Percentiles rank a stretch among this genome's conserved stretches.
phyloP scores from a whole-genome alignment of 2,888 invertebrate genomes.

The Macaria liturata region DNA sequence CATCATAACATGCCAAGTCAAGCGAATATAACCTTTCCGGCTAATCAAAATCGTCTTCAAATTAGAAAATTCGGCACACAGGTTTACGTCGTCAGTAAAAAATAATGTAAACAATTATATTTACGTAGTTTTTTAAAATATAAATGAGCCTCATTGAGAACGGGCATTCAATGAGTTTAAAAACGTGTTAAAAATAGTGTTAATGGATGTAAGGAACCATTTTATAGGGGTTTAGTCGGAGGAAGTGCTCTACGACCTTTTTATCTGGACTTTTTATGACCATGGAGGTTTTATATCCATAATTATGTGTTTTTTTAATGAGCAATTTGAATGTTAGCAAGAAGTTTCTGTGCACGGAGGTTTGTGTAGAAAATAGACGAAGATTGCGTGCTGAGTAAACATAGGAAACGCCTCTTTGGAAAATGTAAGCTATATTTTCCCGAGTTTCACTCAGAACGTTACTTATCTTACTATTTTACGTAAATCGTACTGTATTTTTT shows the following conservation, averaged over 20 bases:
- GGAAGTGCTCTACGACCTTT: conserved; percentile 76
- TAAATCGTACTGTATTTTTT: too few species aligned
- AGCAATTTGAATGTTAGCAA: conserved; percentile 59
- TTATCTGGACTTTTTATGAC: conserved; percentile 74
- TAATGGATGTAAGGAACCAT: conserved; percentile 67
- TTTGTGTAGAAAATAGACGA: conserved; percentile 4
- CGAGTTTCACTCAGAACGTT: too few species aligned
- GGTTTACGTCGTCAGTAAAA: conserved; percentile 63
- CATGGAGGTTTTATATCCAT: conserved; percentile 79
- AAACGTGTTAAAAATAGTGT: conserved; percentile 72
- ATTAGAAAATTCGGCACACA: conserved; percentile 74
- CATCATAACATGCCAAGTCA: conserved; percentile 41
- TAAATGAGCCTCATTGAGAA: conserved; percentile 77
- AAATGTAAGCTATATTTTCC: too few species aligned
- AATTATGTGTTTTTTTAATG: conserved; percentile 73
- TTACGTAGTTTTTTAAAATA: conserved; percentile 71
- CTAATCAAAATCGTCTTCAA: conserved; percentile 53
- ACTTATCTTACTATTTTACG: too few species aligned
- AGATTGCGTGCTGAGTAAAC: too few species aligned
- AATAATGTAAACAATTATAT: conserved; percentile 75
- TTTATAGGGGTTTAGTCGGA: conserved; percentile 68
- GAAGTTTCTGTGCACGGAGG: conserved; percentile 23
- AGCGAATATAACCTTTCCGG: conserved; percentile 56
- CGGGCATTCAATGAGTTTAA: conserved; percentile 74
- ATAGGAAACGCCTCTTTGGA: too few species aligned